Evolutionary conservation across 2,797 vertebrate genomes (phyloP), one percentile per base, ranked within the genome.

Genomic region (Characodon lateralis): DNA sequence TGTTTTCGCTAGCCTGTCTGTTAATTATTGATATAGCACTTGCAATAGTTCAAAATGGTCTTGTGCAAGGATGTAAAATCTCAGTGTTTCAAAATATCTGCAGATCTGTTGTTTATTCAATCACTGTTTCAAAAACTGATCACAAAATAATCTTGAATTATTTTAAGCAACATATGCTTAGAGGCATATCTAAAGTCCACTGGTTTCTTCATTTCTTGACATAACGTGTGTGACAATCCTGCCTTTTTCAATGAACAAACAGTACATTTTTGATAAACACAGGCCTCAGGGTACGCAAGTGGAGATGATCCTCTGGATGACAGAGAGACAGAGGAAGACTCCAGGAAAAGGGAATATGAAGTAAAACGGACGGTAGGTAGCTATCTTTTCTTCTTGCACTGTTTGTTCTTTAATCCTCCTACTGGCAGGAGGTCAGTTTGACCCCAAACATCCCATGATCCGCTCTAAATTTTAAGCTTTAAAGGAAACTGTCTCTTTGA

Each of bases 231-330:
- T 22, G 31, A 4, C 35, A 41, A 59, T 8, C 6, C 28, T 65
- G 0, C 0, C 65, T 77, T 43, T 39, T 61, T 6, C 72, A 78
- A 51, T 50, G 1, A 73, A 41, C 20, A 12, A 51, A 18, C 28
- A 0, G 16, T 10, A 7, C 1, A 22, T 65, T 35, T 22, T 0
- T 82, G 9, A 59, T 80, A 84, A 70, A 46, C 72, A 1, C 88
- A 98, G 97, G 96, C 95, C 22, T 97, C 97, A 0, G 97, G 87
- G 20, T 94, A 87, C 22, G 80, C 83, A 87, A 98, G 97, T 16
- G 97, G 97, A 76, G 93, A 96, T 6, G 93, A 92, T 9, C 85
- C 78, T 50, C 48, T 95, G 78, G 94, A 95, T 66, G 96, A 97
- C 85, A 83, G 93, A 39, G 96, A 96, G 18, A 80, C 84, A 5